Evolutionary conservation across 2,113 vertebrate species (phyloP).

Genomic region (Carlito syrichta): DNA sequence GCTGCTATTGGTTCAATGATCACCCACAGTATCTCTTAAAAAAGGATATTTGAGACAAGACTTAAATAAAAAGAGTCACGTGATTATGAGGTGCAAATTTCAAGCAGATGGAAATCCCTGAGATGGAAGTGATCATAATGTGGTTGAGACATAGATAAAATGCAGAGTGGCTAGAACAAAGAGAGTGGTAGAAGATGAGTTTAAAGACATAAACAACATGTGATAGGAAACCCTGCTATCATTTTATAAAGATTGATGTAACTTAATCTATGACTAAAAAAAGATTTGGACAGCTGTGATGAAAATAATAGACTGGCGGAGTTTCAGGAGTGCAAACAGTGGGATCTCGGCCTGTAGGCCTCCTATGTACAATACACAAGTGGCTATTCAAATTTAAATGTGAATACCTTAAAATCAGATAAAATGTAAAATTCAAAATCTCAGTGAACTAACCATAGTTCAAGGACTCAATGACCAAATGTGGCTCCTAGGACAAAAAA

Average conservation of each 20-base stretch:
- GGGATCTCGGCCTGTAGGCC: neutral
- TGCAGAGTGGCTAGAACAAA: neutral
- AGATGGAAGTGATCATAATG: neutral
- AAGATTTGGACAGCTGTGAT: neutral
- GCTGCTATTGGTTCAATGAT: neutral
- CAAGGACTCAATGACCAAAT: neutral
- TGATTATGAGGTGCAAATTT: neutral
- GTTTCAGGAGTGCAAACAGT: neutral
- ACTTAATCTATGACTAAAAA: neutral
- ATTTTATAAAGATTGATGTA: neutral
- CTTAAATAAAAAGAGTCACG: neutral
- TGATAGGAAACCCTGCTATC: neutral
- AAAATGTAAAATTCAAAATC: neutral
- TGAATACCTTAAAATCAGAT: neutral
- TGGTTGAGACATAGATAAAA: neutral
- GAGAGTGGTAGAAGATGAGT: neutral
- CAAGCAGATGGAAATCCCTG: neutral
- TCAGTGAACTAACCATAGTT: neutral
- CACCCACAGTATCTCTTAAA: neutral
- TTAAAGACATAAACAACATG: neutral
- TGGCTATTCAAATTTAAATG: neutral
- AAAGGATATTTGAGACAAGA: neutral
- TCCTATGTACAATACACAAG: neutral
- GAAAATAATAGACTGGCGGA: neutral
- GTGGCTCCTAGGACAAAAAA: neutral